Evolutionary conservation across 2,888 invertebrate species (phyloP).

Genomic region (Hoplodrina blanda): DNA sequence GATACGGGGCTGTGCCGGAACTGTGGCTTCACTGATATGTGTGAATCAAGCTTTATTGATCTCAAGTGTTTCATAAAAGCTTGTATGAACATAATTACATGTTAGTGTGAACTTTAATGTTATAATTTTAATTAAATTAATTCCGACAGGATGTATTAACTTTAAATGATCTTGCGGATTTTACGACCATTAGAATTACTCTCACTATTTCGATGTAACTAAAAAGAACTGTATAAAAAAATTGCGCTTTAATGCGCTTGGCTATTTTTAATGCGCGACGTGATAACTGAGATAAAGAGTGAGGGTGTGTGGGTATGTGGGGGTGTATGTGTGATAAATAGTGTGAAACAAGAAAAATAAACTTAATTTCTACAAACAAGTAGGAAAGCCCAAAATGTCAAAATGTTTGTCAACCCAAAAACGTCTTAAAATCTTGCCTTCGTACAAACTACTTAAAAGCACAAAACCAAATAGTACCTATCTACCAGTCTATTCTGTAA

Average conservation of each 20-base stretch:
- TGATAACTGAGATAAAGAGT: no score
- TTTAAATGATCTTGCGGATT: slow-evolving; percentile 1
- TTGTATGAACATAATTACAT: slow-evolving; percentile 43
- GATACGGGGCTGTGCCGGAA: no score
- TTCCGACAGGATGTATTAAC: slow-evolving; percentile 22
- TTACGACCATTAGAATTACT: not conserved
- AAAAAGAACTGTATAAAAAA: not conserved
- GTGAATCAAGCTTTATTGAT: no score
- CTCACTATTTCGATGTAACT: not conserved
- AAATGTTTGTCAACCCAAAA: not conserved
- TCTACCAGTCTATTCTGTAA: no score
- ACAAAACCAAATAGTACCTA: not conserved
- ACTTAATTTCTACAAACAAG: no score
- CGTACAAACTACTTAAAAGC: not conserved
- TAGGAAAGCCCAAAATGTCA: no score
- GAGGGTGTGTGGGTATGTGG: no score
- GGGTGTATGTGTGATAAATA: no score
- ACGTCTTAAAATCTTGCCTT: not conserved
- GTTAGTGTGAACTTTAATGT: slow-evolving; percentile 18
- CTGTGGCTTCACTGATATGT: no score
- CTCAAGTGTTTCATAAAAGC: slow-evolving; percentile 34
- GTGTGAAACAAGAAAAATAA: no score
- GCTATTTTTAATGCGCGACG: no score
- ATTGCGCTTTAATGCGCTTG: no score
- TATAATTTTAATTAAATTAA: slow-evolving; percentile 23